Evolutionary conservation across 2,113 vertebrate species (phyloP).

Genomic region (Callospermophilus lateralis): DNA sequence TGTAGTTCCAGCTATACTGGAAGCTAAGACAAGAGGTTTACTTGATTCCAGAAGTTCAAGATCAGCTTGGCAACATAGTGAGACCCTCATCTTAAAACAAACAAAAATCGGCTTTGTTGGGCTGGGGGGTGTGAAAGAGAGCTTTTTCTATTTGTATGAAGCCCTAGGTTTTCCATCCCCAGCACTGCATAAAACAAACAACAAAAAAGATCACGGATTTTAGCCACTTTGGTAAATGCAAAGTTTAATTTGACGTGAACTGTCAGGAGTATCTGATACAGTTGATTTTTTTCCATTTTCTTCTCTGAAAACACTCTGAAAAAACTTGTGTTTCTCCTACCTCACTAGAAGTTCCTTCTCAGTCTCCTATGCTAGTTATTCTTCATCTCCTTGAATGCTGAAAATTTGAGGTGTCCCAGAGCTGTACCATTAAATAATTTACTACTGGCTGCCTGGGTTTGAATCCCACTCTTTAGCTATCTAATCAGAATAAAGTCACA

Average conservation of each 20-base stretch:
- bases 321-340: not conserved
- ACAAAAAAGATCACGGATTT: not conserved
- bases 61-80: not conserved
- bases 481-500: constrained; percentile 5
- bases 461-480: not conserved
- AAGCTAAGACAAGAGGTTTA: not conserved
- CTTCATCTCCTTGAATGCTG: not conserved
- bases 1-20: not conserved
- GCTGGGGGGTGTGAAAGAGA: not conserved
- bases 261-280: not conserved
- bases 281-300: constrained; percentile 10
- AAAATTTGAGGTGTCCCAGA: not conserved
- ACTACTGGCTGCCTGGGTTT: constrained; percentile 36
- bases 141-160: not conserved
- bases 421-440: not conserved
- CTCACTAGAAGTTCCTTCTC: not conserved
- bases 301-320: not conserved
- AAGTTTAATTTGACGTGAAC: not conserved
- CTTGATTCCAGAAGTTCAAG: not conserved
- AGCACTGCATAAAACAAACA: not conserved
- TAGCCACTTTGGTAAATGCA: constrained; percentile 7
- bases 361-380: not conserved
- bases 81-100: not conserved
- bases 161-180: not conserved
- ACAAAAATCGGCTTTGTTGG: not conserved